Evolutionary conservation across 2,797 vertebrate genomes (phyloP), one percentile per base, ranked within the genome.

Genomic region (Myotis vivesi): DNA sequence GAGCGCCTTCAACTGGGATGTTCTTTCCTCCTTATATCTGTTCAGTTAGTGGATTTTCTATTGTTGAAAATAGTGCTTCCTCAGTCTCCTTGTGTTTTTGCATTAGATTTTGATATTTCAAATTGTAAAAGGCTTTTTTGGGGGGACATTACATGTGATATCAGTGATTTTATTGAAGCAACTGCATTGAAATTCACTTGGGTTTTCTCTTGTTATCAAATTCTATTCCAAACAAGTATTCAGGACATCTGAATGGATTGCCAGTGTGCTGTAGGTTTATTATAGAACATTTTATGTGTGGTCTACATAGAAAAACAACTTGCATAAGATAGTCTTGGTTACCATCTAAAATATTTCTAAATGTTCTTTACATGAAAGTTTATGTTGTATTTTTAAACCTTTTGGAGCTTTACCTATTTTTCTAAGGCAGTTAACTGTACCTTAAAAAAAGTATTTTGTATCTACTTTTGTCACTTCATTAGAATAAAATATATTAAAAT

Each of bases 401-500:
- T 89, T 86, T 92, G 94, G 95, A 55, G 53, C 95, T 94, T 97
- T 96, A 92, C 94, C 92, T 96, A 97, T 97, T 97, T 96, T 96
- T 96, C 96, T 97, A 97, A 96, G 95, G 97, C 94, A 87, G 76
- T 97, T 97, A 95, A 96, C 90, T 97, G 77, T 95, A 95, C 97
- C 96, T 92, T 13, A 7, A 76, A 94, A 30, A 73, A 96, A 71
- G 66, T 96, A 92, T 97, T 97, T 97, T 97, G 93, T 96, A 97
- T 95, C 96, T 94, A 97, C 96, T 97, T 97, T 97, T 97, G 93
- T 97, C 97, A 96, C 89, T 95, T 95, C 95, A 91, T 95, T 83
- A 94, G 79, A 97, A 97, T 97, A 97, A 97, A 97, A 77, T 96
- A 96, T 96, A 96, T 97, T 96, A 59, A 85, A 96, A 96, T 64